Evolutionary conservation across 2,888 invertebrate genomes (phyloP).

Genomic region (Trisateles emortualis): DNA sequence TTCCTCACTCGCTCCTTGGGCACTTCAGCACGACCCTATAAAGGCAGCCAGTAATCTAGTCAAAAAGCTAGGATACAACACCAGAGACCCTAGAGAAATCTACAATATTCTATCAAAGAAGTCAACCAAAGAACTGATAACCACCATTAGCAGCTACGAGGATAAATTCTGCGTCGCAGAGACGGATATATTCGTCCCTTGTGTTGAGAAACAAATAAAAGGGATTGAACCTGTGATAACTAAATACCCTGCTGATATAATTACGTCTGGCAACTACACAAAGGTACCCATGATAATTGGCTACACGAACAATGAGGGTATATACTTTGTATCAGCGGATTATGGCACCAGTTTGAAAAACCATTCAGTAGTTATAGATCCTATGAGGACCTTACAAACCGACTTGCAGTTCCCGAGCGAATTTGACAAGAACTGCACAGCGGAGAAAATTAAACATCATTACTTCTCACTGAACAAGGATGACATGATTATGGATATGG

Average conservation of each 20-base stretch:
- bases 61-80: conserved; percentile 71
- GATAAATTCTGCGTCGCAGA: conserved; percentile 71
- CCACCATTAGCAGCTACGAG: conserved; percentile 64
- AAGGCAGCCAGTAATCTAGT: conserved; percentile 67
- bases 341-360: conserved; percentile 68
- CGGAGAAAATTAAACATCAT: conserved; percentile 58
- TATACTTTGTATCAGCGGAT: conserved; percentile 73
- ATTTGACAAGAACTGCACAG: conserved; percentile 63
- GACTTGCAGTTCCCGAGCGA: conserved; percentile 72
- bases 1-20: conserved; percentile 75
- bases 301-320: conserved; percentile 76
- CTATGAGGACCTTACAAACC: conserved; percentile 57
- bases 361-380: conserved; percentile 50
- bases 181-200: conserved; percentile 73
- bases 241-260: conserved; percentile 67
- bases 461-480: conserved; percentile 70
- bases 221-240: conserved; percentile 72
- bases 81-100: conserved; percentile 71
- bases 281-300: conserved; percentile 82
- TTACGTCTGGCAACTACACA: conserved; percentile 71
- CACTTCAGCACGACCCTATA: conserved; percentile 72
- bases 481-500: conserved; percentile 76
- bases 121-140: conserved; percentile 65
- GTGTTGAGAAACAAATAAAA: conserved; percentile 70
- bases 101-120: conserved; percentile 68